Evolutionary conservation across 2,797 vertebrate genomes (phyloP).

Genomic region (Pogoniulus pusillus): DNA sequence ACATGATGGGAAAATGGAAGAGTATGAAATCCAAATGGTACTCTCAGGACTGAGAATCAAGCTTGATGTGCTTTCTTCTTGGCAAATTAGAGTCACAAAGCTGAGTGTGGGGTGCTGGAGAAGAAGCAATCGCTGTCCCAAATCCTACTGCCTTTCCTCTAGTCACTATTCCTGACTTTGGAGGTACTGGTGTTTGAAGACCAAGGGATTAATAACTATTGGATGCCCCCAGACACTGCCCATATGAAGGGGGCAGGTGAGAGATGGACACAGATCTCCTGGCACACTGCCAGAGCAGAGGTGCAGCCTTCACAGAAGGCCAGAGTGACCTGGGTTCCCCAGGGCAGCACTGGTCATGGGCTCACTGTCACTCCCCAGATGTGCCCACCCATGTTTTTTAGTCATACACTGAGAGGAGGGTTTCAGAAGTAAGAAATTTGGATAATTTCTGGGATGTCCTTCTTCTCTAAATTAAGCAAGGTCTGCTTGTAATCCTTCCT

Average conservation of each 20-base stretch:
- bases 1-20: not conserved
- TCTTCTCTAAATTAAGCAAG: not conserved
- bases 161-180: not conserved
- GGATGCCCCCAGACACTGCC: not conserved
- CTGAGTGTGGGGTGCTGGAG: not conserved
- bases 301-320: too few relatives aligned
- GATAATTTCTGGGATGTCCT: not conserved
- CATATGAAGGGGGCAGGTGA: too few relatives aligned
- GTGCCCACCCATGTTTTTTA: too few relatives aligned
- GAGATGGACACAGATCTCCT: too few relatives aligned
- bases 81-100: not conserved
- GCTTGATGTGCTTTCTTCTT: not conserved
- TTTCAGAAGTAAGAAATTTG: too few relatives aligned
- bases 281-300: too few relatives aligned
- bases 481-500: not conserved
- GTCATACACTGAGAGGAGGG: too few relatives aligned
- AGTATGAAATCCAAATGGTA: not conserved
- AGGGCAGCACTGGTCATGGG: too few relatives aligned
- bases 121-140: not conserved
- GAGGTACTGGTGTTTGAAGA: not conserved
- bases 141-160: not conserved
- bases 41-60: not conserved
- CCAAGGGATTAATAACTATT: not conserved
- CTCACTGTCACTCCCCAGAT: too few relatives aligned
- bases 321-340: too few relatives aligned